phyloP scores from a whole-genome alignment of 92 coral and sea anemone genomes.

The Zoanthus sociatus region DNA sequence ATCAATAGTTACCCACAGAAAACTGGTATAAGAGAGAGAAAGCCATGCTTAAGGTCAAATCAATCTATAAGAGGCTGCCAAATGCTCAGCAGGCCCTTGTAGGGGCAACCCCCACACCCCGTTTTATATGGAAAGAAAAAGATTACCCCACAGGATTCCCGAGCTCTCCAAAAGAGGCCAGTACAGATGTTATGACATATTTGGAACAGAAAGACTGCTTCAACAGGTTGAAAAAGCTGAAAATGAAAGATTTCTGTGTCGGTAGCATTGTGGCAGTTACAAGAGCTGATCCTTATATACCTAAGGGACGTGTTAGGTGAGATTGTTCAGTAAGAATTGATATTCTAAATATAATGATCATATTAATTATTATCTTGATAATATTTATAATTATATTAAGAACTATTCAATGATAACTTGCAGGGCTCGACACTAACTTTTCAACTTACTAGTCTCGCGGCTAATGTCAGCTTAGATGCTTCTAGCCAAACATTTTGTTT shows the following conservation, averaged over 20 bases:
- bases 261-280: conserved; percentile 97
- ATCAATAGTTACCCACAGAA: conserved; percentile 47
- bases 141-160: conserved; percentile 84
- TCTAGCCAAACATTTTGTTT: too few species aligned
- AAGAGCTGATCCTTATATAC: conserved; percentile 88
- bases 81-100: conserved; percentile 84
- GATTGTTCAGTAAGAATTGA: background rate
- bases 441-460: too few species aligned
- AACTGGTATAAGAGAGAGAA: conserved; percentile 73
- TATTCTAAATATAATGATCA: too few species aligned
- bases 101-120: conserved; percentile 78
- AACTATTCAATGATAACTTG: too few species aligned
- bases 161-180: conserved; percentile 85
- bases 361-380: too few species aligned
- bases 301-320: conserved; percentile 93
- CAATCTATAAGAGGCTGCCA: conserved; percentile 92
- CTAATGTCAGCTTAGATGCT: too few species aligned
- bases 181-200: conserved; percentile 88
- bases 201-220: conserved; percentile 95
- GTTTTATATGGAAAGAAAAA: conserved; percentile 95
- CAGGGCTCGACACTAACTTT: too few species aligned
- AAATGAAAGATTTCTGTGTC: conserved; percentile 89
- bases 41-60: conserved; percentile 77
- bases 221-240: conserved; percentile 75
- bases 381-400: too few species aligned